Conservation (phyloP, 2,888 invertebrate species). For the Leucoma salicis region DNA sequence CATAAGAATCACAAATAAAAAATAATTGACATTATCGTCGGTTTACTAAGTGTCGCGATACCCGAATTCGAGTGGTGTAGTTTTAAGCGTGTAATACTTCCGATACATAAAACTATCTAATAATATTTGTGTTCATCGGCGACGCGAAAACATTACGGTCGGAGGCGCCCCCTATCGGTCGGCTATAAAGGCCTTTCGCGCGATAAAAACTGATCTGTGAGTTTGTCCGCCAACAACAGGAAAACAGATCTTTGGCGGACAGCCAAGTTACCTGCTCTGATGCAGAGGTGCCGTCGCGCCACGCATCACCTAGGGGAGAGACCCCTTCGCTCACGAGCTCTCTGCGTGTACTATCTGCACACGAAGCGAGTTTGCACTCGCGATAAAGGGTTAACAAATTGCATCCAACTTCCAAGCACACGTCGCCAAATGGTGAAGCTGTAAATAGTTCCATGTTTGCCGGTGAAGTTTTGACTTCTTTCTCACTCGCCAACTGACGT, state of each 20-base stretch:
- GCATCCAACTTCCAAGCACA: conserved; percentile 71
- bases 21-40: conserved; percentile 46
- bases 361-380: conserved; percentile 45
- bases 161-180: conserved; percentile 68
- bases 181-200: conserved; percentile 81
- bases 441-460: conserved; percentile 74
- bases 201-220: conserved; percentile 83
- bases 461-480: conserved; percentile 74
- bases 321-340: conserved; percentile 9
- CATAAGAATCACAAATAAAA: conserved; percentile 27
- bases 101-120: conserved; percentile 79
- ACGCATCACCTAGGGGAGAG: conserved; percentile 24
- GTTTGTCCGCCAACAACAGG: conserved; percentile 76
- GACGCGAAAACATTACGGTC: conserved; percentile 71
- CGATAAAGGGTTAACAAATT: conserved; percentile 78
- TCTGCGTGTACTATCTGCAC: conserved; percentile 36
- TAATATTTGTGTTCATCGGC: conserved; percentile 75
- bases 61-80: conserved; percentile 63
- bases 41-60: conserved; percentile 54
- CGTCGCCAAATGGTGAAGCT: conserved; percentile 70
- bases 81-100: conserved; percentile 78
- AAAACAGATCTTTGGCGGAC: conserved; percentile 78
- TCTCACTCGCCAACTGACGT: conserved; percentile 67
- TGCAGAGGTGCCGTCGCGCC: conserved; percentile 40
- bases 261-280: conserved; percentile 73